Evolutionary conservation across 2,888 invertebrate genomes (phyloP).

Genomic region (Limulus polyphemus): DNA sequence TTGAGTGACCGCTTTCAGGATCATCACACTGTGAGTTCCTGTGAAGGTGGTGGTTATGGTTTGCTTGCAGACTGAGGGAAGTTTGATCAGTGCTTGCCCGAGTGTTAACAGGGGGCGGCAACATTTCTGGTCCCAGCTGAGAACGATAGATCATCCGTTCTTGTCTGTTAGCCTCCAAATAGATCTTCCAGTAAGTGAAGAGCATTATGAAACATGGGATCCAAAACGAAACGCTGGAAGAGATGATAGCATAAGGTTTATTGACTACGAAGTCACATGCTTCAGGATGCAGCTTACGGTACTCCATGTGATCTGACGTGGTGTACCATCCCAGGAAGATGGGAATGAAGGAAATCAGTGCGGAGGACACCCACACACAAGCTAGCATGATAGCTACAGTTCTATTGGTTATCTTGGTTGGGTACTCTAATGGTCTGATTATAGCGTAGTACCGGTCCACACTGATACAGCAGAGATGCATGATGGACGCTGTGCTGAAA

Average conservation of each 20-base stretch:
- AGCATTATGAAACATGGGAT: slow-evolving; percentile 88
- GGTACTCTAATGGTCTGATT: slow-evolving; percentile 83
- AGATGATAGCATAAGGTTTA: slow-evolving; percentile 69
- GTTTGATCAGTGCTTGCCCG: slow-evolving; percentile 33
- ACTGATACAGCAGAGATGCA: slow-evolving; percentile 85
- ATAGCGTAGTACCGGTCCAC: slow-evolving; percentile 87
- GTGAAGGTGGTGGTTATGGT: slow-evolving; percentile 16
- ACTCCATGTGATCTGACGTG: slow-evolving; percentile 54
- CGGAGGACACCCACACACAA: slow-evolving; percentile 81
- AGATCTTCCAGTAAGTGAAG: slow-evolving; percentile 76
- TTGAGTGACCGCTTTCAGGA: slow-evolving; percentile 45
- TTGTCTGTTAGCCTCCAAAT: slow-evolving; percentile 75
- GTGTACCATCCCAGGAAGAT: slow-evolving; percentile 93
- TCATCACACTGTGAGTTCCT: slow-evolving; percentile 43
- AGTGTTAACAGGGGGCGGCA: slow-evolving; percentile 13
- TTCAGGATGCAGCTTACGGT: slow-evolving; percentile 46
- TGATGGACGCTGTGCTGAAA: slow-evolving; percentile 70
- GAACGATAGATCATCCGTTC: slow-evolving; percentile 68
- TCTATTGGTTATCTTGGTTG: slow-evolving; percentile 81
- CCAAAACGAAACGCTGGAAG: slow-evolving; percentile 83
- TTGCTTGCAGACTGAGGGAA: not conserved
- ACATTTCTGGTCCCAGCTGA: slow-evolving; percentile 9
- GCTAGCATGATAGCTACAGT: slow-evolving; percentile 46
- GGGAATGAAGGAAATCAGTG: slow-evolving; percentile 81
- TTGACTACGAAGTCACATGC: slow-evolving; percentile 74